Conservation (phyloP, 35 echinoderm and acorn worm species). For the Heliocidaris erythrogramma region DNA sequence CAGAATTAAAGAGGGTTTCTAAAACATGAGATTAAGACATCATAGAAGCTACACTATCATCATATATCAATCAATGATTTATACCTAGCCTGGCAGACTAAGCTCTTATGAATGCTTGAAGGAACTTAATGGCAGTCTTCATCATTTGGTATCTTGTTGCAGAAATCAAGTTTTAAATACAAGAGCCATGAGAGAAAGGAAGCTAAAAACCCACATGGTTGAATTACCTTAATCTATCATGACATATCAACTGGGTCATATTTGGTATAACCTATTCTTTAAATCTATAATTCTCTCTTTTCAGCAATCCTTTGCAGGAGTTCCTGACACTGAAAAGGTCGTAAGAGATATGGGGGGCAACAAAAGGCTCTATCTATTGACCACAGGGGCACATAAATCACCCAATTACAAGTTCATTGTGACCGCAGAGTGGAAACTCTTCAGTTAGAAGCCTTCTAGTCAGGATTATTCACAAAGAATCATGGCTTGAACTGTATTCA, state of each 20-base stretch:
- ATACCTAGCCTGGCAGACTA: not conserved
- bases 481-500: not conserved
- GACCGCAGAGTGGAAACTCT: not conserved
- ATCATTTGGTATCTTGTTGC: not conserved
- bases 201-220: not conserved
- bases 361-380: not conserved
- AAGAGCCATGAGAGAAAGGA: not conserved
- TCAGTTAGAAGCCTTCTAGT: not conserved
- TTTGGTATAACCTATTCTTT: not conserved
- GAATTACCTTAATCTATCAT: not conserved
- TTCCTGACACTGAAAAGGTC: not conserved
- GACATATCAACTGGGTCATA: slow-evolving; percentile 1
- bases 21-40: not conserved
- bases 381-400: not conserved
- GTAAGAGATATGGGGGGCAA: not conserved
- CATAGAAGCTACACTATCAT: not conserved
- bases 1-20: not conserved
- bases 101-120: not conserved
- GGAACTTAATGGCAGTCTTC: not conserved
- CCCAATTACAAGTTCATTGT: slow-evolving; percentile 17
- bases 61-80: not conserved
- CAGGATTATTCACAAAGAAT: not conserved
- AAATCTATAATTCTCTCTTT: slow-evolving; percentile 5
- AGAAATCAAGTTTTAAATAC: not conserved
- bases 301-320: not conserved